phyloP scores from a whole-genome alignment of 2,888 invertebrate genomes.

The Ochropleura leucogaster region DNA sequence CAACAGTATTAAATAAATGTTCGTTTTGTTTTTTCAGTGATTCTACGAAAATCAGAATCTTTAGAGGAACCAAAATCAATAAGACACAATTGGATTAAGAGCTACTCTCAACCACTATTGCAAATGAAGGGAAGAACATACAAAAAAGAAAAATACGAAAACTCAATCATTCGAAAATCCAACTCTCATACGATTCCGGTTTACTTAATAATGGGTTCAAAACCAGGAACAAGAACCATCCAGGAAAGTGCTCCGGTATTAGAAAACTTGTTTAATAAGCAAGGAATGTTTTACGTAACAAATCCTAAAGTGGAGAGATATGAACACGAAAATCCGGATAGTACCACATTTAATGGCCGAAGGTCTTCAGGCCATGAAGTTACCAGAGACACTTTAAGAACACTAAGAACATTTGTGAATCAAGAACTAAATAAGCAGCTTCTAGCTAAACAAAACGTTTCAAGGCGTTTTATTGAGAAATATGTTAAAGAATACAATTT shows the following conservation, averaged over 20 bases:
- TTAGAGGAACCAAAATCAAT: background rate
- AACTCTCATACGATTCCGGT: background rate
- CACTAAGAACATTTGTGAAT: background rate
- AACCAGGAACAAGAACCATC: background rate
- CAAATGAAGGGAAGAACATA: background rate
- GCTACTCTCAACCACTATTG: background rate
- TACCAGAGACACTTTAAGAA: background rate
- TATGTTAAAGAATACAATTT: slow-evolving; percentile 28
- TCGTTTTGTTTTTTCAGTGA: slow-evolving; percentile 15
- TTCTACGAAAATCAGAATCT: background rate
- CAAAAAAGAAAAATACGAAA: background rate
- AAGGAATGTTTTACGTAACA: slow-evolving; percentile 27
- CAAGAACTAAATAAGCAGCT: slow-evolving; percentile 10
- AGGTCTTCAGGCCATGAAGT: accelerated
- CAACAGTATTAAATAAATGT: background rate
- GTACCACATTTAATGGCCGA: background rate
- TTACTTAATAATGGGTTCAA: background rate
- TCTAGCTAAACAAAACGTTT: background rate
- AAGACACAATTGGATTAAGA: background rate
- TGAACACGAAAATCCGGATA: too few relatives aligned
- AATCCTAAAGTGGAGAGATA: background rate
- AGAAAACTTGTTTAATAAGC: slow-evolving; percentile 13
- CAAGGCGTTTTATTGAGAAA: background rate
- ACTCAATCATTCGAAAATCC: slow-evolving; percentile 2
- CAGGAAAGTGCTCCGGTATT: too few relatives aligned